Evolutionary conservation across 1,140 invertebrate genomes (phyloP), one percentile per base, ranked within the genome.

Genomic region (Drosophila rhopaloa): DNA sequence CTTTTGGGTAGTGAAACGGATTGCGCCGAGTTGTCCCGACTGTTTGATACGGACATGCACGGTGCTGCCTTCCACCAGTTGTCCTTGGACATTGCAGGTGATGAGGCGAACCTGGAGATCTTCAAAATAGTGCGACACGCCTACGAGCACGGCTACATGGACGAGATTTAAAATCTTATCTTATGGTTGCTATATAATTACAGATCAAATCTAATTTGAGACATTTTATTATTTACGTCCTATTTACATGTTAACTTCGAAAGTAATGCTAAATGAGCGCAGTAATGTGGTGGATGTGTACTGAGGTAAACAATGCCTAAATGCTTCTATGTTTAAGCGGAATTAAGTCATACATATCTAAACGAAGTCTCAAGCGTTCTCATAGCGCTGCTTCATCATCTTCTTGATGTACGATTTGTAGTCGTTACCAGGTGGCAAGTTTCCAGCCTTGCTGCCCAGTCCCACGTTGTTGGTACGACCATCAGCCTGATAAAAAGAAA

Each of bases 331-430:
- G 6, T 53, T n/a, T 24, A 53, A 44, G 51, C 29, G 19, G 11
- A 81, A 46, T 50, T 41, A 65, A 11, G 29, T 46, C 19, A 46
- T 44, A 46, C 35, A 47, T n/a, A 7, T 32, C 16, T 14, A 38
- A 9, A 1, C 29, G 50, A 7, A 37, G 40, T 11, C 35, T 68
- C 38, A 89, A 7, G 85, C 90, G 93, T 96, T 96, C 81, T 96
- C 95, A 91, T 96, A 97, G 56, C 96, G 93, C 27, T 95, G 95
- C 79, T 96, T 95, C 95, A 97, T 97, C 94, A 97, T 96, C 93
- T 97, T 97, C 88, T 97, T 97, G 5, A 97, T 96, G 92, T 96
- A 96, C 72, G 97, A 96, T 93, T 97, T 97, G 90, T 98, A 98
- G 10, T 96, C 96, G 89, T 97, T 96, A 5, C 96, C 96, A 10